A percentile compares a stretch with the other conserved stretches of the same genome.
Conservation (phyloP, 2,888 invertebrate genomes). For the Amiota communis region DNA sequence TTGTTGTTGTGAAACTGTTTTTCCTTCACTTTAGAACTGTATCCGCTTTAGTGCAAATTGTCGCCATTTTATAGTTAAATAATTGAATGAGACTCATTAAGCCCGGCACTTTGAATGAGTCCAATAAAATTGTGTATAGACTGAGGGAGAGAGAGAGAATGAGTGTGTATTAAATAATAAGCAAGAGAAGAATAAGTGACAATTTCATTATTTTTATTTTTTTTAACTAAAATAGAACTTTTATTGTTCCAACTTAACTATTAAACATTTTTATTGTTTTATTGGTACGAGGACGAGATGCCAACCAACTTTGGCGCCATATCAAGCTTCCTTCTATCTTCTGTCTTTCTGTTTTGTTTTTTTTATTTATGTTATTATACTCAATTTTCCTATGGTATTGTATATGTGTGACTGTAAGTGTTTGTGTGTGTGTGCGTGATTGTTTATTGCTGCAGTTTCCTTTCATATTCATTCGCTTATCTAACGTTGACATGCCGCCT, state of each 20-base stretch:
- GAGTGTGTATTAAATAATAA: neutral
- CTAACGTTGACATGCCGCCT: slow-evolving; percentile 52
- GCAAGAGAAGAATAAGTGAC: neutral
- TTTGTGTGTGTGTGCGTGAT: neutral
- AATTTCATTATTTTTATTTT: too few relatives aligned
- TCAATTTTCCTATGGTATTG: neutral
- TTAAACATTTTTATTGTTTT: too few relatives aligned
- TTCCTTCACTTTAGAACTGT: neutral
- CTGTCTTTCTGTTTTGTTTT: neutral
- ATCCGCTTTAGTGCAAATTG: slow-evolving; percentile 23
- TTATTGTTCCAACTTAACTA: too few relatives aligned
- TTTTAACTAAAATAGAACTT: neutral
- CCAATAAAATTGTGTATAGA: neutral
- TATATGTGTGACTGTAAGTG: neutral
- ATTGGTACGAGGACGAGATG: too few relatives aligned
- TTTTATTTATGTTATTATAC: neutral
- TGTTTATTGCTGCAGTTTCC: slow-evolving; percentile 16
- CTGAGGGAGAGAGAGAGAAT: neutral
- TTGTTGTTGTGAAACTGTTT: neutral
- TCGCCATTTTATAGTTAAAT: slow-evolving; percentile 46
- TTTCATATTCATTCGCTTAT: slow-evolving; percentile 43
- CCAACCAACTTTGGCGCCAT: neutral
- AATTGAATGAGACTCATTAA: slow-evolving; percentile 52
- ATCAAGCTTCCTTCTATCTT: neutral
- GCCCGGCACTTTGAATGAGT: neutral